Evolutionary conservation across 2,888 invertebrate species (phyloP), one percentile per base, ranked within the genome.

Genomic region (Agapetus fuscipes): DNA sequence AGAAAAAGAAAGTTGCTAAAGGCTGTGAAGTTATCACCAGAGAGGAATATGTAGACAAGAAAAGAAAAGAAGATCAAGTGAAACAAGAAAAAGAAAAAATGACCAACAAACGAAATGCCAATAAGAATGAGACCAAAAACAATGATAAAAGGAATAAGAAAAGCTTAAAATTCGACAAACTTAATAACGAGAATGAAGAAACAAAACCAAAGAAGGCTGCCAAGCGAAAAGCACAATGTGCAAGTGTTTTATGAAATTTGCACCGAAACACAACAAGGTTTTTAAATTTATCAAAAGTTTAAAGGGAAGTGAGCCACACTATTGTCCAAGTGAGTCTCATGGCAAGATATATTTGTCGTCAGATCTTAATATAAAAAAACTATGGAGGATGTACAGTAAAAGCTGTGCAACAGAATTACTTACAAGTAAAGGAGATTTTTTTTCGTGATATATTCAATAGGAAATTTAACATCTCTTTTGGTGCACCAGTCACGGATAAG

Each of bases 401-500:
- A n/a, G n/a, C n/a, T n/a, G n/a, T n/a, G n/a, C n/a, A n/a, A n/a
- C n/a, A n/a, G n/a, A n/a, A n/a, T n/a, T 9, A 39, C 20, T 26
- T 20, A 14, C 13, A 30, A 20, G 47, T 46, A 17, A 39, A 43
- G 30, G 9, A 27, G 27, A 31, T 35, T 11, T 50, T 27, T 33
- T 49, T 49, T 28, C 20, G 41, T 6, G 31, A 26, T 12, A 36
- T 46, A 24, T 51, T 50, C 32, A 40, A 34, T 9, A 40, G 6
- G n/a, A 31, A 37, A 14, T 50, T 40, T 37, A 49, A 46, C 25
- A 16, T 51, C n/a, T 43, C 48, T 15, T 50, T 51, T 41, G 45
- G 43, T 17, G 29, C 37, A 1, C 44, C 43, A 9, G 10, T 26
- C 9, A 43, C 48, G 3, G 48, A 50, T 17, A 32, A 25, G n/a